phyloP scores from a whole-genome alignment of 2,113 vertebrate genomes.

The Prunella himalayana region DNA sequence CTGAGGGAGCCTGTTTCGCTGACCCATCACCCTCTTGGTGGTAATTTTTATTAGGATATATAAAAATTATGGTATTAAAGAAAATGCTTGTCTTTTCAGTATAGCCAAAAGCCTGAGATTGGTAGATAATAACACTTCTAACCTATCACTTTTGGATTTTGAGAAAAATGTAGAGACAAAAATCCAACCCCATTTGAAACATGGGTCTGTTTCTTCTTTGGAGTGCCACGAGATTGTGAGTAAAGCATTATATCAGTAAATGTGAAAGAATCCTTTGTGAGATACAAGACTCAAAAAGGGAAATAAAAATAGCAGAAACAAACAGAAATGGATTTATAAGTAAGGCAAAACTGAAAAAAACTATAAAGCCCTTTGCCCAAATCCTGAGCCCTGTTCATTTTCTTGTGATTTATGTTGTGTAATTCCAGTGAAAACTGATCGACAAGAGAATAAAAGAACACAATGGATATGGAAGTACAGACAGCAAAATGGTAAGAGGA shows the following conservation, averaged over 20 bases:
- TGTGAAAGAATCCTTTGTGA: background rate
- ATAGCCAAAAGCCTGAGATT: background rate
- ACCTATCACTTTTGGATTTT: background rate
- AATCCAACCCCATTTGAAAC: background rate
- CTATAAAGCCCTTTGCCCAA: background rate
- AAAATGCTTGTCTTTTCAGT: background rate
- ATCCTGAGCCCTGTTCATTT: background rate
- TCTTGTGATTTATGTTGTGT: background rate
- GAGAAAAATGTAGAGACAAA: background rate
- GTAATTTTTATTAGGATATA: background rate
- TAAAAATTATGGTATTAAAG: background rate
- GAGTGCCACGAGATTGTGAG: background rate
- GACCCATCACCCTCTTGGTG: accelerated
- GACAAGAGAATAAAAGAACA: background rate
- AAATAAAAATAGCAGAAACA: background rate
- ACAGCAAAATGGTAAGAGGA: background rate
- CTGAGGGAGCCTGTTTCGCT: background rate
- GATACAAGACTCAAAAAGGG: background rate
- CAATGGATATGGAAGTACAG: background rate
- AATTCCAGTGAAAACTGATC: background rate
- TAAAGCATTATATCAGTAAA: background rate
- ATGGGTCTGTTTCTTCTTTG: background rate
- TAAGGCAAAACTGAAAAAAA: background rate
- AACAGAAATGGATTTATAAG: background rate
- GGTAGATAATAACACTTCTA: background rate